These are phyloP conservation scores for Fragum sueziense DNA, from an alignment of 2,888 invertebrate species.

Conservation along the genomic window DNA sequence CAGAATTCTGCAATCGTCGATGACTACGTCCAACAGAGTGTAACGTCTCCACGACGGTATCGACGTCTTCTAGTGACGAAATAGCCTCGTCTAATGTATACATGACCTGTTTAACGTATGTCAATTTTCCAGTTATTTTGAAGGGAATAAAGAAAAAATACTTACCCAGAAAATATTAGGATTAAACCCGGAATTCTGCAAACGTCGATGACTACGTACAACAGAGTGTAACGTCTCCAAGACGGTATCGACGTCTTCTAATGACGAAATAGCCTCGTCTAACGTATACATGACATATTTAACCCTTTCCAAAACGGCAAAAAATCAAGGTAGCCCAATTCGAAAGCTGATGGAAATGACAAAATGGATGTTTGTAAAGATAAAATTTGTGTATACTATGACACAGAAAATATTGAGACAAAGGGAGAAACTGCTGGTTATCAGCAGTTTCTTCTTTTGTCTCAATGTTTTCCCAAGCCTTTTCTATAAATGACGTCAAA, in stretches of 20 bases:
- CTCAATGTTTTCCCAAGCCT: no score
- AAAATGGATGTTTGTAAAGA: no score
- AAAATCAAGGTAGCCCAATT: no score
- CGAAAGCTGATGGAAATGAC: no score
- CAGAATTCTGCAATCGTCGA: conserved; percentile 86
- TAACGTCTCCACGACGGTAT: conserved; percentile 91
- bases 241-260: conserved; percentile 93
- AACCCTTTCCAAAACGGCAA: no score
- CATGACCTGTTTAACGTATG: conserved; percentile 95
- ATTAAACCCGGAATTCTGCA: conserved; percentile 87
- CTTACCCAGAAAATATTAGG: conserved; percentile 93
- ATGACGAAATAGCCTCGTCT: conserved; percentile 94
- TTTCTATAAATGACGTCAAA: no score
- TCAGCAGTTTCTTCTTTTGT: no score
- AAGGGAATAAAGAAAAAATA: not conserved
- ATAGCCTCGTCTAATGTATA: conserved; percentile 94
- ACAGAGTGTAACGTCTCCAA: conserved; percentile 92
- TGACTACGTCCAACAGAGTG: conserved; percentile 93
- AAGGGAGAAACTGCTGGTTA: no score
- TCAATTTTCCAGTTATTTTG: no score
- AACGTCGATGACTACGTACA: conserved; percentile 91
- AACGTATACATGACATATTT: conserved; percentile 94
- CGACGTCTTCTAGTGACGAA: conserved; percentile 92
- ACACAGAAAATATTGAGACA: no score
- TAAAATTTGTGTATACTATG: no score